phyloP scores from a whole-genome alignment of 2,797 vertebrate genomes.

The Lateolabrax maculatus region DNA sequence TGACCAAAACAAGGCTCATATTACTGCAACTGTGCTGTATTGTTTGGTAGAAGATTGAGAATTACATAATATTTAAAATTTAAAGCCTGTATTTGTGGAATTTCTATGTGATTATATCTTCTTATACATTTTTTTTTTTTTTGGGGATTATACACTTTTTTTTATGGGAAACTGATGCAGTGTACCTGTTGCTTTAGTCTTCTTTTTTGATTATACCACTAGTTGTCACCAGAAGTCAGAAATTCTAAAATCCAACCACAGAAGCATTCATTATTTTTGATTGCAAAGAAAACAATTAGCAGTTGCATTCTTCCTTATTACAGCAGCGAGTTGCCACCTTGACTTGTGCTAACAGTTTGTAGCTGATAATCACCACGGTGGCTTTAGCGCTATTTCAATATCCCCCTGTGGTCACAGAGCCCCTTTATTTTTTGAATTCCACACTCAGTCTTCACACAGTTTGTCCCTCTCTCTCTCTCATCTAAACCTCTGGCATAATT shows the following conservation, averaged over 20 bases:
- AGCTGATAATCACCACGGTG: slow-evolving; percentile 16
- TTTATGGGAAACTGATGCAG: background rate
- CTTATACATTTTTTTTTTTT: background rate
- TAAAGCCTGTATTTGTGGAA: background rate
- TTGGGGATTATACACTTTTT: too few relatives aligned
- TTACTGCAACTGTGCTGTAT: background rate
- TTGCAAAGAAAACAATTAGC: slow-evolving; percentile 19
- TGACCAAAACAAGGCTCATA: background rate
- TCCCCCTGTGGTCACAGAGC: slow-evolving; percentile 27
- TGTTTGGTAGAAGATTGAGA: background rate
- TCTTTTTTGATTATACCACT: background rate
- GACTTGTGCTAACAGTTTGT: slow-evolving; percentile 26
- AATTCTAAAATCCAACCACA: background rate
- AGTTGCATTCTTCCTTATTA: slow-evolving; percentile 6
- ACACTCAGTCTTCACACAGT: slow-evolving; percentile 24
- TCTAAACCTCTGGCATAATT: slow-evolving; percentile 41
- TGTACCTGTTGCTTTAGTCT: too few relatives aligned
- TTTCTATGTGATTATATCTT: too few relatives aligned
- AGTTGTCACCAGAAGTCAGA: background rate
- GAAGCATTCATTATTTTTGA: slow-evolving; percentile 4
- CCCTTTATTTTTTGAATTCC: slow-evolving; percentile 37
- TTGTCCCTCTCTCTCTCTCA: slow-evolving; percentile 1
- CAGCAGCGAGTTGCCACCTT: slow-evolving; percentile 25
- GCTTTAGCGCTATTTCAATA: slow-evolving; percentile 36
- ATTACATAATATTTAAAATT: background rate